phyloP scores from a whole-genome alignment of 2,113 vertebrate species.

The Eidolon helvum region DNA sequence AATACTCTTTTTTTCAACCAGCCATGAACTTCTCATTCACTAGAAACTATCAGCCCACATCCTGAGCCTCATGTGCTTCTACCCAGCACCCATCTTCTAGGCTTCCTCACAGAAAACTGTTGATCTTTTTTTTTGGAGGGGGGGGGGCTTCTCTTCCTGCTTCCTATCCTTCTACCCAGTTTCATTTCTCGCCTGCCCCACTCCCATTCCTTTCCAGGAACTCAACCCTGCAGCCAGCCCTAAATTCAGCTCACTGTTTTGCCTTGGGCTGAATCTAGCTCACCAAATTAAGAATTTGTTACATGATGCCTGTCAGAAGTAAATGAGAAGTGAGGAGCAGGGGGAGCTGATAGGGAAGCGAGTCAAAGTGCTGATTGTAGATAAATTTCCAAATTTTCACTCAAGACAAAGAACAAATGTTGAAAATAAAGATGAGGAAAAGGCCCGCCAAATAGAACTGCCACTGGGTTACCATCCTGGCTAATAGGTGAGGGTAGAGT shows the following conservation, averaged over 20 bases:
- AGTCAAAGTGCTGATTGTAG: not conserved
- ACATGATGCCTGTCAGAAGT: slow-evolving; percentile 50
- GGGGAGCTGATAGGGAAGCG: not conserved
- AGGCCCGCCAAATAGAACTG: not conserved
- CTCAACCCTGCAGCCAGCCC: not conserved
- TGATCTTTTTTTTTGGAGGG: rapidly evolving
- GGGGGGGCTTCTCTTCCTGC: not conserved
- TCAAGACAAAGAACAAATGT: slow-evolving; percentile 3
- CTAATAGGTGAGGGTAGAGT: not conserved
- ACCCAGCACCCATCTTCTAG: rapidly evolving
- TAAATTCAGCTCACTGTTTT: not conserved
- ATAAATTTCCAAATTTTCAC: slow-evolving; percentile 55
- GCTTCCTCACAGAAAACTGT: not conserved
- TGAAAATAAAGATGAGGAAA: slow-evolving; percentile 39
- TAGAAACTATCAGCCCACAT: not conserved
- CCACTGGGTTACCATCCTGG: not conserved
- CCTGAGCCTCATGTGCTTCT: rapidly evolving
- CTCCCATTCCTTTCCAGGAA: not conserved
- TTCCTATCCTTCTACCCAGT: rapidly evolving
- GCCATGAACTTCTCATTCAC: not conserved
- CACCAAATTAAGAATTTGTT: slow-evolving; percentile 36
- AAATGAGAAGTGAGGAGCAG: slow-evolving; percentile 22
- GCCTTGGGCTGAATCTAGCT: not conserved
- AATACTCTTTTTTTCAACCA: not conserved
- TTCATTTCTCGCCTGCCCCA: not conserved